Percentiles rank a stretch among this genome's conserved stretches.
Conservation (phyloP, 2,113 vertebrate species). For the Propithecus coquereli region DNA sequence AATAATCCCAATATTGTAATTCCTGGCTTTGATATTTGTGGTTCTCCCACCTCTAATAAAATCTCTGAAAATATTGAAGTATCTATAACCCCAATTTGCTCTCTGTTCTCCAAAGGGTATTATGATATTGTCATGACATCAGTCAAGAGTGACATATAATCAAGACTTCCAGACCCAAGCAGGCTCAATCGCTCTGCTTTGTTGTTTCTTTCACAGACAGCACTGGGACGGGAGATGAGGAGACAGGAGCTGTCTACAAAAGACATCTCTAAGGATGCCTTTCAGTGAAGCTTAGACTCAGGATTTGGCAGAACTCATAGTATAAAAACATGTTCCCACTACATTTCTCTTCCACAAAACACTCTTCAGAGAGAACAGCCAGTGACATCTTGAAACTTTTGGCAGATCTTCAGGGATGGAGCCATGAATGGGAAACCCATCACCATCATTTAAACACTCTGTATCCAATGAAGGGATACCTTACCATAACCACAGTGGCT, state of each 20-base stretch:
- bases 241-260: not conserved
- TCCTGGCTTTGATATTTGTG: slow-evolving; percentile 13
- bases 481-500: not conserved
- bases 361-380: not conserved
- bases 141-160: slow-evolving; percentile 7
- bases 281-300: not conserved
- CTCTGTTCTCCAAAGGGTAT: not conserved
- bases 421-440: not conserved
- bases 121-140: slow-evolving; percentile 19
- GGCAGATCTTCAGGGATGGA: not conserved
- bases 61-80: slow-evolving; percentile 35
- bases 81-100: not conserved
- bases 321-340: not conserved
- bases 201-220: not conserved
- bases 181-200: not conserved
- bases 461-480: not conserved
- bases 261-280: not conserved
- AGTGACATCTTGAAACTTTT: slow-evolving; percentile 28
- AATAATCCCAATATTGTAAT: slow-evolving; percentile 60
- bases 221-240: not conserved
- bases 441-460: not conserved
- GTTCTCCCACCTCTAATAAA: not conserved
- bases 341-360: not conserved
- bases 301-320: not conserved
- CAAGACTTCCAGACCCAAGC: not conserved